Evolutionary conservation across 2,888 invertebrate genomes (phyloP).

Genomic region (Lobophora halterata): DNA sequence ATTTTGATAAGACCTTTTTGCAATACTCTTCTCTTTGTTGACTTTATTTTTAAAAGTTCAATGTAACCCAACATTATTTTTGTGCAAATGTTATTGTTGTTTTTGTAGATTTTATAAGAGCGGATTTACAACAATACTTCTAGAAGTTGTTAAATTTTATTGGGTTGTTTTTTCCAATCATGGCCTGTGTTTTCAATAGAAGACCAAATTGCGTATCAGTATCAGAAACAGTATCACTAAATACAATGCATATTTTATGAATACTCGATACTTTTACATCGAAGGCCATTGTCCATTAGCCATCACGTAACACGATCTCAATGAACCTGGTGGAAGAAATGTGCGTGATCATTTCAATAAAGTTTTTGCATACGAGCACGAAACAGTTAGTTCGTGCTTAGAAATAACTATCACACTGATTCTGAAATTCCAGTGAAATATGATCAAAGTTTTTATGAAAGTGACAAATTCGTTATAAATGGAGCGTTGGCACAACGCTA

Average conservation of each 20-base stretch:
- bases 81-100: too few relatives aligned
- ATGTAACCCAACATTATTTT: too few relatives aligned
- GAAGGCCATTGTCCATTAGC: constrained; percentile 18
- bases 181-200: not conserved
- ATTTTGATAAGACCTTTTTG: constrained; percentile 7
- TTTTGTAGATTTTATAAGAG: too few relatives aligned
- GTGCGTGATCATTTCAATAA: constrained; percentile 19
- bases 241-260: constrained; percentile 9
- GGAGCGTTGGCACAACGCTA: too few relatives aligned
- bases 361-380: constrained; percentile 17
- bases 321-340: constrained; percentile 15
- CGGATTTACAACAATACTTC: too few relatives aligned
- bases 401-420: constrained; percentile 1
- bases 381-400: constrained; percentile 8
- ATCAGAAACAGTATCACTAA: not conserved
- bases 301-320: constrained; percentile 20
- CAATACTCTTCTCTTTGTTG: constrained; percentile 8
- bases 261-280: constrained; percentile 5
- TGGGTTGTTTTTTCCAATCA: too few relatives aligned
- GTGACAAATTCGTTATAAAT: too few relatives aligned
- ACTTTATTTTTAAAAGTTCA: too few relatives aligned
- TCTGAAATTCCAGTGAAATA: not conserved
- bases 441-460: too few relatives aligned
- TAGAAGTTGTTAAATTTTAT: too few relatives aligned
- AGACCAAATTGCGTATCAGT: not conserved